phyloP scores from a whole-genome alignment of 2,888 invertebrate species.

The Troides aeacus region DNA sequence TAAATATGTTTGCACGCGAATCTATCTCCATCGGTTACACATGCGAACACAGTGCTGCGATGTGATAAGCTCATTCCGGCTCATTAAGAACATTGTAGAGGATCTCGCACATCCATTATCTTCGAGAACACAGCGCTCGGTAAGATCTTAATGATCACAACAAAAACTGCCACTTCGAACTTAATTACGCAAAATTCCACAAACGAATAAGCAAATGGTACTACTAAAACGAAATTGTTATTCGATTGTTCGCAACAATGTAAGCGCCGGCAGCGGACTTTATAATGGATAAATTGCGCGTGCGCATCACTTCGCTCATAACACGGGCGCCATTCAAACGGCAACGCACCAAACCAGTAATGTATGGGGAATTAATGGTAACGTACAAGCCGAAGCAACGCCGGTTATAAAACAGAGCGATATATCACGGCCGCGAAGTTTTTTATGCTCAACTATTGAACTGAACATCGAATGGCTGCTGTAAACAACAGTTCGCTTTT shows the following conservation, averaged over 20 bases:
- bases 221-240: constrained; percentile 39
- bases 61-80: constrained; percentile 43
- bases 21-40: constrained; percentile 9
- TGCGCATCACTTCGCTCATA: constrained; percentile 27
- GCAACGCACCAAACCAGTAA: constrained; percentile 27
- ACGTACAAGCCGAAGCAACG: background rate
- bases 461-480: constrained; percentile 51
- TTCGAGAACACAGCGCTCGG: constrained; percentile 42
- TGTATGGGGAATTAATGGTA: constrained; percentile 26
- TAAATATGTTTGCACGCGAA: background rate
- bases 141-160: constrained; percentile 56
- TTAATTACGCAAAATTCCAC: constrained; percentile 76
- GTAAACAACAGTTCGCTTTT: constrained; percentile 49
- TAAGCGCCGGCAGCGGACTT: constrained; percentile 32
- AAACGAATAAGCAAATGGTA: constrained; percentile 50
- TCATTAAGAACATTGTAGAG: constrained; percentile 63
- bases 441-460: constrained; percentile 54
- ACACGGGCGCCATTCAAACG: constrained; percentile 32
- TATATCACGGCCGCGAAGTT: constrained; percentile 35
- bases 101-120: constrained; percentile 52
- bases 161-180: constrained; percentile 70
- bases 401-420: constrained; percentile 30
- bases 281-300: constrained; percentile 36
- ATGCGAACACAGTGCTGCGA: constrained; percentile 7
- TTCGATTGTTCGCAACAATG: constrained; percentile 57